phyloP scores from a whole-genome alignment of 2,797 vertebrate genomes.

The Phataginus tetradactyla region DNA sequence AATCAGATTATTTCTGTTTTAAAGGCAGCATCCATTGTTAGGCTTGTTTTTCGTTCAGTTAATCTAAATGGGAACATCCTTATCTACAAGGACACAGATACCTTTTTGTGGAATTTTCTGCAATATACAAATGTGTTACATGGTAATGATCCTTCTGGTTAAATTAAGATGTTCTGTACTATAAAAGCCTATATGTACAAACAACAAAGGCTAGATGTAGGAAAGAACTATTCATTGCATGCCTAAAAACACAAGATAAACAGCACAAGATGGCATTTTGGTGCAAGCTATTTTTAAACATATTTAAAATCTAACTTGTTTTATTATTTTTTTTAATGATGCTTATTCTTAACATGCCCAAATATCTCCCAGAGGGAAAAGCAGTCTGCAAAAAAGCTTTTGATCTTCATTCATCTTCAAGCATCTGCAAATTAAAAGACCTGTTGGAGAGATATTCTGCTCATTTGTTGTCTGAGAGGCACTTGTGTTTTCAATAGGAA shows the following conservation, averaged over 20 bases:
- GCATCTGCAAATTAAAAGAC: slow-evolving; percentile 64
- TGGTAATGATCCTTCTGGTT: slow-evolving; percentile 64
- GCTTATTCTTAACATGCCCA: slow-evolving; percentile 58
- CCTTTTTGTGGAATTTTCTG: slow-evolving; percentile 58
- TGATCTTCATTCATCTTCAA: slow-evolving; percentile 72
- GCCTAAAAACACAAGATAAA: slow-evolving; percentile 23
- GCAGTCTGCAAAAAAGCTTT: slow-evolving; percentile 52
- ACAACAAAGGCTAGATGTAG: neutral
- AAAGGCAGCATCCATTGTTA: slow-evolving; percentile 65
- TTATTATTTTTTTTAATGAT: slow-evolving; percentile 68
- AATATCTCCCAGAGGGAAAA: slow-evolving; percentile 66
- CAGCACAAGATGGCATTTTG: slow-evolving; percentile 43
- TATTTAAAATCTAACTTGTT: slow-evolving; percentile 67
- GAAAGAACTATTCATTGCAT: slow-evolving; percentile 11
- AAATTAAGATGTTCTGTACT: slow-evolving; percentile 52
- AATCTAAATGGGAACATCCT: slow-evolving; percentile 76
- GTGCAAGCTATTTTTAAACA: slow-evolving; percentile 54
- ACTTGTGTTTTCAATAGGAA: slow-evolving; percentile 66
- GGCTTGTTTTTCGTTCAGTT: slow-evolving; percentile 74
- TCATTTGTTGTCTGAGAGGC: slow-evolving; percentile 62
- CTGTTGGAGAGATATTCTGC: slow-evolving; percentile 64
- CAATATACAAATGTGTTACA: slow-evolving; percentile 55
- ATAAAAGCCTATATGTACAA: slow-evolving; percentile 44
- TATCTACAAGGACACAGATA: slow-evolving; percentile 81
- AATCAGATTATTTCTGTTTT: slow-evolving; percentile 79